Evolutionary conservation across 2,888 invertebrate genomes (phyloP).

Genomic region (Ctena decussata): DNA sequence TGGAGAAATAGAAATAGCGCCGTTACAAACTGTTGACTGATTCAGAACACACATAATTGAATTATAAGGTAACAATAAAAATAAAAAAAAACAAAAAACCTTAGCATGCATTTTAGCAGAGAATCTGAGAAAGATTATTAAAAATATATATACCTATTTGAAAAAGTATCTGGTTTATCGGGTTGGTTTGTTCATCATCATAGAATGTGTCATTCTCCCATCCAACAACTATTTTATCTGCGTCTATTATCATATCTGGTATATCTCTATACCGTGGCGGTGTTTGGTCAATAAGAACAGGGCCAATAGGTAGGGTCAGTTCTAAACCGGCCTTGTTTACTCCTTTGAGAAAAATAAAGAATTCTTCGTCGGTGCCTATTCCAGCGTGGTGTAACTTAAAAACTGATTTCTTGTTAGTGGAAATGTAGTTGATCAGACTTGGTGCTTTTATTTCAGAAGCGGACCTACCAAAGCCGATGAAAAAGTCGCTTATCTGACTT

Average conservation of each 20-base stretch:
- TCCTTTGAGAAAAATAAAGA: conserved; percentile 61
- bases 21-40: no score
- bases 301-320: conserved; percentile 47
- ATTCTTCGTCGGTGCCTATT: conserved; percentile 37
- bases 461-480: conserved; percentile 63
- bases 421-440: conserved; percentile 32
- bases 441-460: conserved; percentile 32
- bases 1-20: no score
- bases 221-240: conserved; percentile 25
- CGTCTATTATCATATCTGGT: conserved; percentile 20
- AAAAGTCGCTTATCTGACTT: conserved; percentile 62
- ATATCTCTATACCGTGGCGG: conserved; percentile 44
- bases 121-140: no score
- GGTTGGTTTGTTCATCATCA: conserved; percentile 60
- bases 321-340: conserved; percentile 61
- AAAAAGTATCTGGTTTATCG: conserved; percentile 39
- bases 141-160: conserved; percentile 43
- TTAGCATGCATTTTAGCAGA: no score
- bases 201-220: conserved; percentile 57
- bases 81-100: no score
- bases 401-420: conserved; percentile 17
- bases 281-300: conserved; percentile 68
- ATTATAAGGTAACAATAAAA: no score
- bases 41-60: no score
- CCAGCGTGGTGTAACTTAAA: conserved; percentile 50